Conservation (phyloP, 2,888 invertebrate species). For the Heteromurus nitidus region DNA sequence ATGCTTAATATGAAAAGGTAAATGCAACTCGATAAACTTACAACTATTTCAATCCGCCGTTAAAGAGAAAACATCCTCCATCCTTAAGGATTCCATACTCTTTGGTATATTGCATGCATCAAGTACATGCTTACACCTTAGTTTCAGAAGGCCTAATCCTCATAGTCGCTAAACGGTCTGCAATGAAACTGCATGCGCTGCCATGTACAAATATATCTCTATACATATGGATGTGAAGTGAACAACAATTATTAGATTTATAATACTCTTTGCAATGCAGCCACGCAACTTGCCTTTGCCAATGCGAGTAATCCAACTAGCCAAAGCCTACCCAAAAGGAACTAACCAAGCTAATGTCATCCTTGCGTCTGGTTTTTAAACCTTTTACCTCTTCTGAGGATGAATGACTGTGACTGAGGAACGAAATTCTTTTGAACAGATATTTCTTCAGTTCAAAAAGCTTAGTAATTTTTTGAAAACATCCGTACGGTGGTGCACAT, state of each 20-base stretch:
- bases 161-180: too few relatives aligned
- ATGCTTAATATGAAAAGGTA: neutral
- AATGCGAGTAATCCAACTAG: constrained; percentile 38
- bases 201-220: too few relatives aligned
- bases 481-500: neutral
- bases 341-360: constrained; percentile 5
- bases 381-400: neutral
- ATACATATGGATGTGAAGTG: too few relatives aligned
- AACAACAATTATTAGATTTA: constrained; percentile 23
- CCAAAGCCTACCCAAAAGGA: constrained; percentile 18
- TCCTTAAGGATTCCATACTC: neutral
- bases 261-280: constrained; percentile 50
- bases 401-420: constrained; percentile 1
- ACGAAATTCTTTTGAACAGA: too few relatives aligned
- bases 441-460: too few relatives aligned
- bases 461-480: too few relatives aligned
- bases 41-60: too few relatives aligned
- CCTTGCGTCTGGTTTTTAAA: constrained; percentile 21
- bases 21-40: too few relatives aligned
- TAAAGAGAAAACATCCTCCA: neutral
- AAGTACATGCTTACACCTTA: too few relatives aligned
- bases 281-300: constrained; percentile 50
- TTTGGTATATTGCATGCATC: too few relatives aligned
- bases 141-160: too few relatives aligned
- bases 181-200: too few relatives aligned